Evolutionary conservation across 2,888 invertebrate genomes (phyloP), one percentile per base, ranked within the genome.

Genomic region (Tromatobia lineatoria): DNA sequence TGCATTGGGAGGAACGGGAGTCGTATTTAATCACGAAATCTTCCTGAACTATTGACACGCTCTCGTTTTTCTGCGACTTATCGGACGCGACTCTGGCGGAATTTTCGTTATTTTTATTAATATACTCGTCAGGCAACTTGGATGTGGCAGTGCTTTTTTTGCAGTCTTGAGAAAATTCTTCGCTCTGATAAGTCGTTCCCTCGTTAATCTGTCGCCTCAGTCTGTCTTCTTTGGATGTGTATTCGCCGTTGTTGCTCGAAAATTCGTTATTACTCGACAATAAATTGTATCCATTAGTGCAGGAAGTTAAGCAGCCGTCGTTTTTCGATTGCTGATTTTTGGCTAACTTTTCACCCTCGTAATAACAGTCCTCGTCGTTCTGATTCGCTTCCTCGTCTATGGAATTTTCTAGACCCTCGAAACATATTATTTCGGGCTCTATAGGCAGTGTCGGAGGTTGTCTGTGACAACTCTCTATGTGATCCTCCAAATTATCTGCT

Each of bases 351-450:
- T 87, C 86, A 11, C 38, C 45, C 4, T 88, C 88, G 52, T 66
- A 74, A 20, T 54, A 79, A 59, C 61, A 69, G 66, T 86, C 88
- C 29, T 88, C 88, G 38, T 87, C 85, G 42, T 87, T 85, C 34
- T 71, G 84, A 57, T 76, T 87, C 18, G 87, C 80, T 57, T 91
- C 92, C 29, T 91, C 91, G 8, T 91, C 90, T 71, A 91, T 89
- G 2, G 87, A 86, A 81, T 90, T 92, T 8, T 93, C 93, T 0
- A 92, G 86, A 29, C 91, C 92, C 85, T 93, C 93, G 38, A 91
- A 93, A 73, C 93, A 94, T 69, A 94, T 93, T 18, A 94, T 90
- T 86, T 94, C 93, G 0, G 93, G 93, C 67, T 94, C 93, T 0
- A 90, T 93, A 18, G 93, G 91, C 78, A 93, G 87, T 23, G 89